Evolutionary conservation across 2,797 vertebrate species (phyloP).

Genomic region (Anas bernieri): DNA sequence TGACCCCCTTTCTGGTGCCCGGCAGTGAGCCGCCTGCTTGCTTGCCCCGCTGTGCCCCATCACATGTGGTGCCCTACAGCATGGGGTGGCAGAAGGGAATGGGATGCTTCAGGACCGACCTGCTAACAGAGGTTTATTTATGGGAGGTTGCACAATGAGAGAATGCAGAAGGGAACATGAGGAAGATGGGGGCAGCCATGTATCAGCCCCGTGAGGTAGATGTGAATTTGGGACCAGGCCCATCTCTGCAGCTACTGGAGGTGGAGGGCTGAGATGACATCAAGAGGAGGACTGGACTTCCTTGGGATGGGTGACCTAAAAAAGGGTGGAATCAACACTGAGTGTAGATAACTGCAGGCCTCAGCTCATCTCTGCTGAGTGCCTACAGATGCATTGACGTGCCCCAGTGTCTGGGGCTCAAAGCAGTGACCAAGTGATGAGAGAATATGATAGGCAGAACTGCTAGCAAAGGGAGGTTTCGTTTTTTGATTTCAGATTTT

Average conservation of each 20-base stretch:
- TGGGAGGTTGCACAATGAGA: neutral
- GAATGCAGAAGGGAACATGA: neutral
- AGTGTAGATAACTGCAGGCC: neutral
- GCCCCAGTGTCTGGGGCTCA: neutral
- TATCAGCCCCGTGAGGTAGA: neutral
- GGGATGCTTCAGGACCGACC: no score
- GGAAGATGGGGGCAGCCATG: neutral
- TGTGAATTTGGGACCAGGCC: neutral
- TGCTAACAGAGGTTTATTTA: neutral
- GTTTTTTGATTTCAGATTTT: neutral
- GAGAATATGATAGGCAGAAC: neutral
- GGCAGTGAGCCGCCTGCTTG: fast-evolving
- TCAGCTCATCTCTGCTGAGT: neutral
- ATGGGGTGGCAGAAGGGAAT: neutral
- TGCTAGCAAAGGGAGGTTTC: neutral
- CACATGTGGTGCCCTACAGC: neutral
- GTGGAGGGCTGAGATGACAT: neutral
- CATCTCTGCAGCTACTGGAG: neutral
- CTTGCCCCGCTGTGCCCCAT: neutral
- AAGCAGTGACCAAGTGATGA: neutral
- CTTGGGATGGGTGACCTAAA: neutral
- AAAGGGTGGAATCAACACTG: neutral
- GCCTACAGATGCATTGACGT: no score
- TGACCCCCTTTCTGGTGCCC: neutral
- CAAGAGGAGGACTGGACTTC: neutral